Percentiles rank a stretch among this genome's conserved stretches.
These are phyloP conservation scores for Melanitta fusca DNA, from an alignment of 2,797 vertebrate genomes.

Conservation along the genomic window DNA sequence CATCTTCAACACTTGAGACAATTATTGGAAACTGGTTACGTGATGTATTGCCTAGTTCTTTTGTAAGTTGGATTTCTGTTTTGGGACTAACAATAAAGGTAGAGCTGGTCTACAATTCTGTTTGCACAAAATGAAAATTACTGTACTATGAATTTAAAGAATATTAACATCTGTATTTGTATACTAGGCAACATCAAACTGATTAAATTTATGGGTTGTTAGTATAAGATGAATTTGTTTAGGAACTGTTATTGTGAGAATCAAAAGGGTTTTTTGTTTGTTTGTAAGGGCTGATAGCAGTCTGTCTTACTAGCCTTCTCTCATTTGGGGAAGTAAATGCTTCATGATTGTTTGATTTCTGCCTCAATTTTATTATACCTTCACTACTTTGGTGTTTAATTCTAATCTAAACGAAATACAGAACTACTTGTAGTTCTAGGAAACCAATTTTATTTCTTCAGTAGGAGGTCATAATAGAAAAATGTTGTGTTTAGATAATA, in stretches of 20 bases:
- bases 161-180: not conserved
- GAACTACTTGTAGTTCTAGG: conserved; percentile 53
- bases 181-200: conserved; percentile 21
- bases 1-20: too few species aligned
- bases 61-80: not conserved
- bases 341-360: not conserved
- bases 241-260: not conserved
- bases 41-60: not conserved
- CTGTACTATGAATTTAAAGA: not conserved
- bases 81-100: not conserved
- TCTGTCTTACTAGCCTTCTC: not conserved
- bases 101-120: not conserved
- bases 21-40: not conserved
- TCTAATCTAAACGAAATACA: conserved; percentile 24
- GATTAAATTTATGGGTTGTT: conserved; percentile 3
- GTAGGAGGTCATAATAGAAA: conserved; percentile 66
- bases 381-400: conserved; percentile 51
- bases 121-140: not conserved
- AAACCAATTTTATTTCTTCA: conserved; percentile 67
- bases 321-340: not conserved
- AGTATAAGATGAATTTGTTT: not conserved
- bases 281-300: not conserved
- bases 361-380: conserved; percentile 37
- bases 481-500: conserved; percentile 58
- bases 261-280: conserved; percentile 2